phyloP scores from a whole-genome alignment of 2,888 invertebrate species.

The Fragum sueziense region DNA sequence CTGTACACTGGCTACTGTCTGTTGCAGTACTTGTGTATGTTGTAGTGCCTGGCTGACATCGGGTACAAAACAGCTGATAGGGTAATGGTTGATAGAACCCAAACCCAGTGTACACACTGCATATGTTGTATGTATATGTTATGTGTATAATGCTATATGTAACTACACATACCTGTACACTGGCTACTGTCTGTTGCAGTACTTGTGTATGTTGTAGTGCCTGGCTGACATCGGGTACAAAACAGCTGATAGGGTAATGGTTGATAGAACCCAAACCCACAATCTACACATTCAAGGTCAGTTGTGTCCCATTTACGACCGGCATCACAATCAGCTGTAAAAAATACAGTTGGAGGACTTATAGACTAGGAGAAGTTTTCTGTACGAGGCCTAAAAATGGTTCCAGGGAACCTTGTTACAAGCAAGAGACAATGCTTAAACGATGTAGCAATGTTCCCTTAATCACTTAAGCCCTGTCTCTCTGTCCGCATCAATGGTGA shows the following conservation, averaged over 20 bases:
- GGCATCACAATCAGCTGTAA: constrained; percentile 8
- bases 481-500: no score
- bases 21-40: neutral
- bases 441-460: no score
- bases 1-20: neutral
- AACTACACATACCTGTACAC: constrained; percentile 6
- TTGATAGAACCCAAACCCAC: neutral
- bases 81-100: neutral
- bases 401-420: no score
- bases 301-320: constrained; percentile 12
- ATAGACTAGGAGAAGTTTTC: no score
- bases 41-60: constrained; percentile 1
- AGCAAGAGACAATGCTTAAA: no score
- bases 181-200: neutral
- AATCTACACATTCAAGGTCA: neutral
- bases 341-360: no score
- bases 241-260: neutral
- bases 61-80: neutral
- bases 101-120: neutral
- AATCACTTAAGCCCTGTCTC: no score
- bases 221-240: neutral
- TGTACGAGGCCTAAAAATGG: no score
- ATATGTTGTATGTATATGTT: no score
- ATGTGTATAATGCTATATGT: no score
- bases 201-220: neutral